These are phyloP conservation scores for Allophyes oxyacanthae DNA, from an alignment of 2,888 invertebrate genomes.

Conservation along the genomic window DNA sequence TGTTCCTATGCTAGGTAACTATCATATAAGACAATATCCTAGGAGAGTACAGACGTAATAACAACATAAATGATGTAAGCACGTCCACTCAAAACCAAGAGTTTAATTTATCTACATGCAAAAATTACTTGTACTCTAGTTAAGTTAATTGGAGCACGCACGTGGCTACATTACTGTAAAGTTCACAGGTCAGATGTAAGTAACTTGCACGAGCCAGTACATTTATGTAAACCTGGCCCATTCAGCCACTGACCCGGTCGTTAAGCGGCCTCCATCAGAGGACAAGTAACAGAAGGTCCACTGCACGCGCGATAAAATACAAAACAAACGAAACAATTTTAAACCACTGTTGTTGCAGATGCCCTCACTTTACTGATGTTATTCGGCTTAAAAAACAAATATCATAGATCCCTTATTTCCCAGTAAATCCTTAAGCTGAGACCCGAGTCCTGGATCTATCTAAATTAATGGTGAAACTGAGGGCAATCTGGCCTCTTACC, in stretches of 20 bases:
- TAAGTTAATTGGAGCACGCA: slow-evolving; percentile 24
- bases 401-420: too few relatives aligned
- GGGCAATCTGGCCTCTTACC: too few relatives aligned
- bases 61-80: too few relatives aligned
- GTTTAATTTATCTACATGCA: not conserved
- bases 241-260: slow-evolving; percentile 38
- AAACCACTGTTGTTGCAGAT: not conserved
- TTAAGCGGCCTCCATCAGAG: slow-evolving; percentile 13
- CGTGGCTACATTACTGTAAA: not conserved
- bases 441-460: too few relatives aligned
- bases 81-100: not conserved
- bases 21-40: too few relatives aligned
- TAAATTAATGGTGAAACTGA: too few relatives aligned
- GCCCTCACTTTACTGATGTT: too few relatives aligned
- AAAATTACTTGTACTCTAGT: slow-evolving; percentile 5
- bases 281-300: slow-evolving; percentile 21
- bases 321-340: too few relatives aligned
- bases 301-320: not conserved
- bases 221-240: slow-evolving; percentile 19
- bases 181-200: slow-evolving; percentile 2
- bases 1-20: too few relatives aligned
- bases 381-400: too few relatives aligned
- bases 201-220: slow-evolving; percentile 10
- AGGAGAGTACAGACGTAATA: too few relatives aligned
- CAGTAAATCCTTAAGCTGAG: too few relatives aligned